Percentiles rank a stretch among this genome's conserved stretches.
These are phyloP conservation scores for Cancer borealis DNA, from an alignment of 2,888 invertebrate species.

Conservation along the genomic window DNA sequence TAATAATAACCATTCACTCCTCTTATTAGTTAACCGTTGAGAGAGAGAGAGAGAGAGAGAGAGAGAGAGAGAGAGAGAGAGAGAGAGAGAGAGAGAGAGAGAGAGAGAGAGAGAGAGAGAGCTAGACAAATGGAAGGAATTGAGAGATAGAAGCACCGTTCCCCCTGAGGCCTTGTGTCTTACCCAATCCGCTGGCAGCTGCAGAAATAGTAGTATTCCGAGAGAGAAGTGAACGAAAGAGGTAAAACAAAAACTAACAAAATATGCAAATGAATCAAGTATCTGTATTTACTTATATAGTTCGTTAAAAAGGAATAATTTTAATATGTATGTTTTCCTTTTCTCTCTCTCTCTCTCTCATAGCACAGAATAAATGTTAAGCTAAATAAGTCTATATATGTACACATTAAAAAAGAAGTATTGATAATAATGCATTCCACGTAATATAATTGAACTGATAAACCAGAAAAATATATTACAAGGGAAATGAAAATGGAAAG, in stretches of 20 bases:
- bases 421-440: not conserved
- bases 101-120: not conserved
- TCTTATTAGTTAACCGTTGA: no score
- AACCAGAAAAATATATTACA: not conserved
- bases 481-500: not conserved
- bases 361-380: not conserved
- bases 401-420: not conserved
- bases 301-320: no score
- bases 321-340: no score
- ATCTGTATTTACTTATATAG: not conserved
- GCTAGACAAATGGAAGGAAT: not conserved
- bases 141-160: conserved; percentile 5
- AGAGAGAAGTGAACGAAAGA: not conserved
- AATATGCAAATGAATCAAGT: not conserved
- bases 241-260: not conserved
- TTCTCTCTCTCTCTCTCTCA: no score
- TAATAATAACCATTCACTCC: no score
- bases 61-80: conserved; percentile 32
- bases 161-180: not conserved
- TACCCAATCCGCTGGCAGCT: not conserved
- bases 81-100: not conserved
- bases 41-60: conserved; percentile 4
- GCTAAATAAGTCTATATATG: not conserved
- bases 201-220: not conserved
- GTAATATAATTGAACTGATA: not conserved